Evolutionary conservation across 23 tunicate genomes (phyloP).

Genomic region (Oikopleura dioica): DNA sequence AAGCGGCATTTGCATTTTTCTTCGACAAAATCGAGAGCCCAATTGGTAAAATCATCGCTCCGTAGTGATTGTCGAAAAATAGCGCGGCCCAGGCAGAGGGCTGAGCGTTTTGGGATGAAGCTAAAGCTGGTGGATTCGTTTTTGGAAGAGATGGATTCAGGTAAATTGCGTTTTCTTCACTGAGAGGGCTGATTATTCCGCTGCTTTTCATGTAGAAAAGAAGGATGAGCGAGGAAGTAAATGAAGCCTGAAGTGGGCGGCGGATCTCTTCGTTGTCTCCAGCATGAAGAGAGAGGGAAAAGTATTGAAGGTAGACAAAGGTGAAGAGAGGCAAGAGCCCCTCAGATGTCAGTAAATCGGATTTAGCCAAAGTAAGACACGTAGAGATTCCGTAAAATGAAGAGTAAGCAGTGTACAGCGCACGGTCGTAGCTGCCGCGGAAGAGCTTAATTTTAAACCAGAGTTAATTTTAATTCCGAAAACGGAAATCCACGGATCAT

Average conservation of each 20-base stretch:
- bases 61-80: not conserved
- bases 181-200: not conserved
- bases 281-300: not conserved
- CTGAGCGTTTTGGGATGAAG: not conserved
- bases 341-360: not conserved
- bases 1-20: not conserved
- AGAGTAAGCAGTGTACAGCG: not conserved
- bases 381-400: not conserved
- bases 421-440: too few species aligned
- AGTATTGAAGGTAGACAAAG: not conserved
- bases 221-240: not conserved
- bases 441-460: too few species aligned
- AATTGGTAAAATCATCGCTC: not conserved
- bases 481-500: too few species aligned
- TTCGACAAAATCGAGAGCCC: not conserved
- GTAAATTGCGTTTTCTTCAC: not conserved
- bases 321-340: not conserved
- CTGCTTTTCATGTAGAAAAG: not conserved
- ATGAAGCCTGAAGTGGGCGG: not conserved
- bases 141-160: not conserved
- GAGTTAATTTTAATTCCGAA: too few species aligned
- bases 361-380: not conserved
- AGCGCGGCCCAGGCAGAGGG: not conserved
- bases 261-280: too few species aligned
- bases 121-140: not conserved